Evolutionary conservation across 2,113 vertebrate species (phyloP).

Genomic region (Hippotragus niger): DNA sequence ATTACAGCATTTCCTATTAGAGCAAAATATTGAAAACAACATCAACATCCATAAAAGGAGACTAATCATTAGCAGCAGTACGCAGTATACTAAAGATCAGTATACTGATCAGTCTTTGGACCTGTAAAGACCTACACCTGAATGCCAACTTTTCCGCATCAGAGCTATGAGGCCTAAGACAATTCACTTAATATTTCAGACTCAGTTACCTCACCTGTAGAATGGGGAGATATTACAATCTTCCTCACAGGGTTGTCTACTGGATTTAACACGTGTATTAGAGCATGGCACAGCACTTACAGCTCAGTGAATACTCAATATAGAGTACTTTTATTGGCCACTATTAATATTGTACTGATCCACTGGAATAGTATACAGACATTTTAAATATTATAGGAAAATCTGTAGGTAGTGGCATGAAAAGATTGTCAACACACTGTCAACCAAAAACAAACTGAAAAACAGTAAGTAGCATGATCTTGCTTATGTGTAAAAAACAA

Average conservation of each 20-base stretch:
- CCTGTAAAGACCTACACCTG: background rate
- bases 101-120: background rate
- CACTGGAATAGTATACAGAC: background rate
- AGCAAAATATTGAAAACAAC: background rate
- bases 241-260: background rate
- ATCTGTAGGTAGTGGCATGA: background rate
- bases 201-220: background rate
- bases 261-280: background rate
- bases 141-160: background rate
- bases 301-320: background rate
- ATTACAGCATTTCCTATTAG: background rate
- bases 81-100: background rate
- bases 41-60: background rate
- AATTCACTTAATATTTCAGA: background rate
- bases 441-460: background rate
- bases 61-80: background rate
- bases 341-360: background rate
- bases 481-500: background rate
- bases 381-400: constrained; percentile 44
- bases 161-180: background rate
- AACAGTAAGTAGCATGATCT: background rate
- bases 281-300: background rate
- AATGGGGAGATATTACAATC: background rate
- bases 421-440: background rate
- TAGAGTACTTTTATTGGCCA: background rate